Percentiles rank a stretch among this genome's conserved stretches.
Conservation (phyloP, 2,797 vertebrate species). For the Arnoldichthys spilopterus region DNA sequence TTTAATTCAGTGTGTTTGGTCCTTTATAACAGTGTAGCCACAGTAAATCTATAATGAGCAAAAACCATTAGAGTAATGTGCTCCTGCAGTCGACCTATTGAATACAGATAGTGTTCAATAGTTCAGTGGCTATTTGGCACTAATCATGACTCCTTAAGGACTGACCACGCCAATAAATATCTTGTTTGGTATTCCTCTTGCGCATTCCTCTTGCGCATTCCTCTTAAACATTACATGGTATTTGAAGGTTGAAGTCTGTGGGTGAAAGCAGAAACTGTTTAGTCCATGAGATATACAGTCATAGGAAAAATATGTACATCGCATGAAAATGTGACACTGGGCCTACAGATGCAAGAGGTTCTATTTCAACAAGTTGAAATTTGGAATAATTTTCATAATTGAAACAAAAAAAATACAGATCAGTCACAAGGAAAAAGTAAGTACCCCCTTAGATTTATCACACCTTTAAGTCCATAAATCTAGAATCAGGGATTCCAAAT, state of each 20-base stretch:
- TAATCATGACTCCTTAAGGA: neutral
- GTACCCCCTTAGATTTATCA: no score
- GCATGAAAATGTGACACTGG: no score
- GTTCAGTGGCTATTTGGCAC: neutral
- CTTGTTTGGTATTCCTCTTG: no score
- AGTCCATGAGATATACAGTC: neutral
- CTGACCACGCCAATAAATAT: neutral
- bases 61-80: neutral
- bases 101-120: slow-evolving; percentile 9
- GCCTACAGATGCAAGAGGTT: no score
- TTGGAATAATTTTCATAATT: no score
- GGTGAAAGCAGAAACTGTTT: neutral
- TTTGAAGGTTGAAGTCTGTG: neutral
- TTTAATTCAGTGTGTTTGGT: neutral
- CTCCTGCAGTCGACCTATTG: neutral
- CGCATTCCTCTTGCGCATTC: neutral
- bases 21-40: neutral
- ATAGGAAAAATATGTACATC: no score
- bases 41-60: no score
- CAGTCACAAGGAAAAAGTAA: no score
- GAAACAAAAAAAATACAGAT: no score
- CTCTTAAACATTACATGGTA: neutral
- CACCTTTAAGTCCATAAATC: no score
- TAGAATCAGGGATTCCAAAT: no score
- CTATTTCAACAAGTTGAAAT: no score